Base-by-base conservation (phyloP, 2,888 invertebrate genomes). In the Andrena minutula region DNA sequence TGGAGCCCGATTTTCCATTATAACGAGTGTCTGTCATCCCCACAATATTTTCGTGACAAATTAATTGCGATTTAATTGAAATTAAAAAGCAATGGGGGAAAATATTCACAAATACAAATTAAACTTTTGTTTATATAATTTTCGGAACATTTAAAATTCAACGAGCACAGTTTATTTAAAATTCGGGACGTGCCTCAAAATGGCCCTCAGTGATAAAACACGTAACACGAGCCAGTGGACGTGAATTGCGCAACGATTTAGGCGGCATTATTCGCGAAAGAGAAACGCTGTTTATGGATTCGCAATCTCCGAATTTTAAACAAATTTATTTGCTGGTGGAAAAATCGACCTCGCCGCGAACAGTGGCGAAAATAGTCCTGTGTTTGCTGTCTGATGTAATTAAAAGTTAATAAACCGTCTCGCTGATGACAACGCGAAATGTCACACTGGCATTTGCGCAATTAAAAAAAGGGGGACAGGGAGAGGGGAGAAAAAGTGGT, bases 351-450 rank as follows among this genome's bases (percentile, higher is more conserved):
- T 8, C 41, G 41, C 0, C 2, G 7, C 2, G 2, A 61, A 32
- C 16, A 12, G 20, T 51, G 12, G 23, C 26, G 12, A 65, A 64
- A 58, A 49, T 26, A 35, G 28, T 6, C 6, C 16, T 0, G 20
- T 10, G 30, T 30, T 41, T 16, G 61, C 23, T 10, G 30, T 23
- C 3, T n/a, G 47, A 16, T 23, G 72, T 60, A 78, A 78, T 81
- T 79, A 64, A 51, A 51, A 16, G n/a, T 68, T 71, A 76, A 71
- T 80, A 70, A 71, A 64, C 5, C 8, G 61, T 41, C 20, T 12
- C 23, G 20, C 12, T 12, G 63, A 80, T 81, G 81, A 80, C 72
- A 30, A 49, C 47, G 78, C 68, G 51, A 63, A 78, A 79, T 56
- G 73, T 41, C 41, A 71, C 65, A 65, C 20, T 53, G 68, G 30